These are phyloP conservation scores for Phaetusa simplex DNA, from an alignment of 2,113 vertebrate genomes.

Conservation along the genomic window DNA sequence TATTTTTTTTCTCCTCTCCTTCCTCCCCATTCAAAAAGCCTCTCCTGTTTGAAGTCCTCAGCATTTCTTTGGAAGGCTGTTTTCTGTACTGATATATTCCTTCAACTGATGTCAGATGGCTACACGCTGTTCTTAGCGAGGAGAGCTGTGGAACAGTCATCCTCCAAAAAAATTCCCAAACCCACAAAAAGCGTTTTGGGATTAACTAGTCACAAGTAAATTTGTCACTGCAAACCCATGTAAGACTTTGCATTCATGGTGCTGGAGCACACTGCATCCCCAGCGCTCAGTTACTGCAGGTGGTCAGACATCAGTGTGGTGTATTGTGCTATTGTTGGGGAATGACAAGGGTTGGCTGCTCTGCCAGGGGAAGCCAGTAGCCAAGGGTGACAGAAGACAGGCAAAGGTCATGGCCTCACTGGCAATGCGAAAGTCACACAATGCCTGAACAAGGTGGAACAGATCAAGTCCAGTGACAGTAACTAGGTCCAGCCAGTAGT, in stretches of 20 bases:
- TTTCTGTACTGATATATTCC: background rate
- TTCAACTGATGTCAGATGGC: background rate
- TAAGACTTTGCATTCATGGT: background rate
- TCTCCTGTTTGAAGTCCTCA: background rate
- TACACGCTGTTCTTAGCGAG: background rate
- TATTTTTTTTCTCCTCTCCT: background rate
- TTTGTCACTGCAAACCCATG: background rate
- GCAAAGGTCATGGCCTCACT: background rate
- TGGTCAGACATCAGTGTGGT: background rate
- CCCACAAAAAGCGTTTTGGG: background rate
- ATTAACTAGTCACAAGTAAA: background rate
- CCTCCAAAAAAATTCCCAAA: background rate
- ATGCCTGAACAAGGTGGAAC: background rate
- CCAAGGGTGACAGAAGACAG: background rate
- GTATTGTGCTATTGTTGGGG: background rate
- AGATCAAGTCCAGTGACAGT: background rate
- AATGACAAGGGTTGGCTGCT: background rate
- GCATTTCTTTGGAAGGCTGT: background rate
- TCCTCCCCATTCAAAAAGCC: background rate
- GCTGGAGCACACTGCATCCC: background rate
- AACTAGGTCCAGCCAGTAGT: background rate
- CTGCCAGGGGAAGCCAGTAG: background rate
- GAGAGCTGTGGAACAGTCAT: background rate
- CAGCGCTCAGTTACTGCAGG: background rate
- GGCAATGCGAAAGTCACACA: background rate